phyloP scores from a whole-genome alignment of 2,888 invertebrate species.

The Drosophila acutilabella region DNA sequence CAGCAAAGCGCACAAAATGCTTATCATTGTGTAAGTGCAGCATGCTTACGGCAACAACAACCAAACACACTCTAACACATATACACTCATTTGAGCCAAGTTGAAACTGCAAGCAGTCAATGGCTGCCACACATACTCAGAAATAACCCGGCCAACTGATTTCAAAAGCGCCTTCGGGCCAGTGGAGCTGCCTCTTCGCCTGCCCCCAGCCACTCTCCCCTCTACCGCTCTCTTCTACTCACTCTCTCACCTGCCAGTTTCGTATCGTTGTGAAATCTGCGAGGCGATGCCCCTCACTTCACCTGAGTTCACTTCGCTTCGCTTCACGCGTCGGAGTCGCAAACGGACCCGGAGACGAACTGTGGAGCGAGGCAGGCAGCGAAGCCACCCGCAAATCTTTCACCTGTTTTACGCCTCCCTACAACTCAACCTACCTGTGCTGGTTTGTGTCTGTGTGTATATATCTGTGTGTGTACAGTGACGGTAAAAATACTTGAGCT shows the following conservation, averaged over 20 bases:
- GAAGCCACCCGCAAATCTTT: conserved; percentile 72
- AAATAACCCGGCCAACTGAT: conserved; percentile 50
- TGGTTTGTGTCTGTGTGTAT: conserved; percentile 8
- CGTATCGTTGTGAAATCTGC: conserved; percentile 67
- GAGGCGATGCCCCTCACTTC: conserved; percentile 38
- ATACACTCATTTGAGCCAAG: not conserved
- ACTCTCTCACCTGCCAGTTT: conserved; percentile 17
- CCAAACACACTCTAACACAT: conserved; percentile 20
- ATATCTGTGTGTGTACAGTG: conserved; percentile 23
- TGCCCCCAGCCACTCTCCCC: not conserved
- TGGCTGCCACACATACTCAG: conserved; percentile 34
- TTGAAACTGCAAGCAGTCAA: conserved; percentile 34
- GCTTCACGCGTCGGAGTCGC: conserved; percentile 43
- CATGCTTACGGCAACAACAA: conserved; percentile 19
- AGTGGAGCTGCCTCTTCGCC: conserved; percentile 15
- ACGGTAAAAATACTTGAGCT: conserved; percentile 65
- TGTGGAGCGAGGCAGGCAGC: conserved; percentile 11
- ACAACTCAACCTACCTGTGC: not conserved
- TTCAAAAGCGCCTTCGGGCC: conserved; percentile 48
- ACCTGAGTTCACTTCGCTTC: conserved; percentile 52
- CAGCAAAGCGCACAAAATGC: conserved; percentile 42
- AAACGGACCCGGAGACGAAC: conserved; percentile 27
- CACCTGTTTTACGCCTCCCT: conserved; percentile 50
- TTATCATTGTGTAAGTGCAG: conserved; percentile 35
- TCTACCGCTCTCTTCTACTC: not conserved